Conservation (phyloP, 1,140 invertebrate genomes). For the Tetragnatha versicolor region DNA sequence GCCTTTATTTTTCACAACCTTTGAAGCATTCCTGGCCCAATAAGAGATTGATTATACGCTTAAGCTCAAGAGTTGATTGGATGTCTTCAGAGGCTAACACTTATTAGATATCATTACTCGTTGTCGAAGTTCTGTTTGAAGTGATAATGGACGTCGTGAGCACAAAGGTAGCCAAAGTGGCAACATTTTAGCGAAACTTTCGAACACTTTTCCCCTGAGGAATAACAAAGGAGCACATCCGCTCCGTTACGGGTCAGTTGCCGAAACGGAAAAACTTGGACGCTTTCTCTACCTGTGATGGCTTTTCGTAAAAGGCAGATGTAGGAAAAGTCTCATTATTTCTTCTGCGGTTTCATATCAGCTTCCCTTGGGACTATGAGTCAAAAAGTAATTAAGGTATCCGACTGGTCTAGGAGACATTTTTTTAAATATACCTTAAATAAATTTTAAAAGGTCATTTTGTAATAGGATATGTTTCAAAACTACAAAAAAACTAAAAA, state of each 20-base stretch:
- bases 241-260: conserved; percentile 25
- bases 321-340: not conserved
- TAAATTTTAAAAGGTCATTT: not conserved
- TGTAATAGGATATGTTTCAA: not conserved
- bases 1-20: no score
- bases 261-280: conserved; percentile 4
- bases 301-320: conserved; percentile 11
- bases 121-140: no score
- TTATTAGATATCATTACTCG: no score
- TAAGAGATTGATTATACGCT: no score
- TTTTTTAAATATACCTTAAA: not conserved
- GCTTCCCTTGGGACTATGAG: not conserved
- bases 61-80: no score
- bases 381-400: not conserved
- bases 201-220: no score
- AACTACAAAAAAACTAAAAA: not conserved
- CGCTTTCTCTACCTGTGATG: not conserved
- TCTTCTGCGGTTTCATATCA: not conserved
- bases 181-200: no score
- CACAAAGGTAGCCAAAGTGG: no score
- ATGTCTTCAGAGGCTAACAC: no score
- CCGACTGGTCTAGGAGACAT: not conserved
- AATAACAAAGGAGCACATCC: conserved; percentile 25
- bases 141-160: no score
- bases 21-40: no score